Evolutionary conservation across 2,113 vertebrate species (phyloP).

Genomic region (Patagioenas fasciata): DNA sequence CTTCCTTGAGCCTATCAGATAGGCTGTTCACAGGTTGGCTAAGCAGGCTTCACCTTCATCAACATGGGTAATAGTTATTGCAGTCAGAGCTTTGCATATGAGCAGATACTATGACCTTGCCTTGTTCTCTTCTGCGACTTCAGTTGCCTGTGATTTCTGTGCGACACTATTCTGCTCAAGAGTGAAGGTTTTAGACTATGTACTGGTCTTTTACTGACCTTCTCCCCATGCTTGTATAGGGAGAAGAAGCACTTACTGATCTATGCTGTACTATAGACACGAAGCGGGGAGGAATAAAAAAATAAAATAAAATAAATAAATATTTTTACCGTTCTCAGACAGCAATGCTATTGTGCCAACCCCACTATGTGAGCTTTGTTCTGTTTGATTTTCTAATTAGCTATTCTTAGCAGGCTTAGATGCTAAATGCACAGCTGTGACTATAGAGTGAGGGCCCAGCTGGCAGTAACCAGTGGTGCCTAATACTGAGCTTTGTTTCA

Average conservation of each 20-base stretch:
- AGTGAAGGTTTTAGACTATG: not conserved
- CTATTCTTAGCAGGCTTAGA: constrained; percentile 70
- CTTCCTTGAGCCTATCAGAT: not conserved
- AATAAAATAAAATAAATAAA: not conserved
- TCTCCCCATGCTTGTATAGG: not conserved
- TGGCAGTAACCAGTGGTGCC: constrained; percentile 81
- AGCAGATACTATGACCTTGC: not conserved
- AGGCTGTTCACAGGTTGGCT: not conserved
- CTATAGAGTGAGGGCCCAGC: constrained; percentile 67
- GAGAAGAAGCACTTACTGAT: constrained; percentile 52
- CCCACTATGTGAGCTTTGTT: constrained; percentile 77
- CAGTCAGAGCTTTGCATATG: not conserved
- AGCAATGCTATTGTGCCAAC: constrained; percentile 74
- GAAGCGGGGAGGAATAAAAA: not conserved
- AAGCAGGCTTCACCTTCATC: not conserved
- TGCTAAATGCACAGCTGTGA: constrained; percentile 78
- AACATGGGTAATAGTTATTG: accelerated
- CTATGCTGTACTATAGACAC: not conserved
- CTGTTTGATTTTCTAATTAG: constrained; percentile 68
- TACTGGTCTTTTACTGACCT: not conserved
- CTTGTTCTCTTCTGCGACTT: not conserved
- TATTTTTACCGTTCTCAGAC: constrained; percentile 68
- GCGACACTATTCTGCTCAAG: not conserved
- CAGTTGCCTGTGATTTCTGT: not conserved
- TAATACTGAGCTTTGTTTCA: constrained; percentile 75